These are phyloP conservation scores for Dryoscopus gambensis DNA, from an alignment of 2,113 vertebrate species.

Conservation along the genomic window DNA sequence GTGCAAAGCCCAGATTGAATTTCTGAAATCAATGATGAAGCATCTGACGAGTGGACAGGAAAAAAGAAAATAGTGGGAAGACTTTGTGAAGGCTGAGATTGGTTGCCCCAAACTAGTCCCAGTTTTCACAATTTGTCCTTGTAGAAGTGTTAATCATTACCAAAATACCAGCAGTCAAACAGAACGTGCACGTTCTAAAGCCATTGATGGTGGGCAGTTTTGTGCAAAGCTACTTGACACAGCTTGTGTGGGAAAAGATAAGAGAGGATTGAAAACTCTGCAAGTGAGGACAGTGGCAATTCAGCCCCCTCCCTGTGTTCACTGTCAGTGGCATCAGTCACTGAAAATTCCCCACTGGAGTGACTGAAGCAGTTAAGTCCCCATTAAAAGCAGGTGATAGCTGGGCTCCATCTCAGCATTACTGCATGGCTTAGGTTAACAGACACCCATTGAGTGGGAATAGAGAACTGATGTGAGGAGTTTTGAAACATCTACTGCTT, in stretches of 20 bases:
- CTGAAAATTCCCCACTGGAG: neutral
- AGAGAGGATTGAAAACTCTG: neutral
- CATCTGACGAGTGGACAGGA: neutral
- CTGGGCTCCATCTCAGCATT: neutral
- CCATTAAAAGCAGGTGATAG: neutral
- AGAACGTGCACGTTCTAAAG: neutral
- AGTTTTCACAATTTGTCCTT: constrained; percentile 11
- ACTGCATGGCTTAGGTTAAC: neutral
- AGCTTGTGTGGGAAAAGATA: neutral
- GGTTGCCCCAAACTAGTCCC: neutral
- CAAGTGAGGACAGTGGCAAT: neutral
- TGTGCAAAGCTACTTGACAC: neutral
- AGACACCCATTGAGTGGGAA: neutral
- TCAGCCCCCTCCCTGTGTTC: neutral
- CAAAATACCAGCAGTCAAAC: neutral
- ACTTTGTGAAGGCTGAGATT: neutral
- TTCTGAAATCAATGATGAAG: neutral
- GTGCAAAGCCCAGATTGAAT: neutral
- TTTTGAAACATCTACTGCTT: neutral
- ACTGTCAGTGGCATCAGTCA: neutral
- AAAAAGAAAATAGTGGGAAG: neutral
- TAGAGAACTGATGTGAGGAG: neutral
- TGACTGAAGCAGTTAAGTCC: neutral
- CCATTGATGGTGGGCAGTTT: neutral
- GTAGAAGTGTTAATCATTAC: constrained; percentile 21